Percentiles rank a stretch among this genome's conserved stretches.
These are phyloP conservation scores for Amiota mariae DNA, from an alignment of 2,888 invertebrate species.

Conservation along the genomic window DNA sequence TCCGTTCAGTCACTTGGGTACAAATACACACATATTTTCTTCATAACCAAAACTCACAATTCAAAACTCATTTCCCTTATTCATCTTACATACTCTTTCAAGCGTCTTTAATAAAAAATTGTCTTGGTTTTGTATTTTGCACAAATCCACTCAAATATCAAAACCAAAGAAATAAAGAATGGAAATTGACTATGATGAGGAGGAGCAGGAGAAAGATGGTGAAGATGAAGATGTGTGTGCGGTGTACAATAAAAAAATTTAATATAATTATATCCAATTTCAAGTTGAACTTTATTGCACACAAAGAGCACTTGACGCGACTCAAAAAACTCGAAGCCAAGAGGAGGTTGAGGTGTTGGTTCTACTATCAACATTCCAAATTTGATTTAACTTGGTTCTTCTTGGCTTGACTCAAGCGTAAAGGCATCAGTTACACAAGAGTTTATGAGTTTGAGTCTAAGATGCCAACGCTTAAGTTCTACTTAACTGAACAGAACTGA, in stretches of 20 bases:
- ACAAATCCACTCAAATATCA: constrained; percentile 21
- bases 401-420: not conserved
- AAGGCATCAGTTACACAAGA: constrained; percentile 21
- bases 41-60: not conserved
- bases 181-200: not conserved
- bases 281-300: constrained; percentile 59
- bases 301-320: constrained; percentile 28
- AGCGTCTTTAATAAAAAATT: constrained; percentile 4
- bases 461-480: not conserved
- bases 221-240: not conserved
- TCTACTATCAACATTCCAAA: too few species aligned
- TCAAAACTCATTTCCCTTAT: not conserved
- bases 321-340: not conserved
- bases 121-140: constrained; percentile 7
- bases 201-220: too few species aligned
- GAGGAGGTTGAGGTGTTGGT: not conserved
- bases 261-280: constrained; percentile 67
- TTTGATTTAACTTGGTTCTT: not conserved
- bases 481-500: not conserved
- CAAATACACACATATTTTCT: too few species aligned
- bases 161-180: not conserved
- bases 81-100: not conserved
- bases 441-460: constrained; percentile 16
- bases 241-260: constrained; percentile 58
- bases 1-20: too few species aligned